These are phyloP conservation scores for Cranoglanis bouderius DNA, from an alignment of 2,113 vertebrate species.

Conservation along the genomic window DNA sequence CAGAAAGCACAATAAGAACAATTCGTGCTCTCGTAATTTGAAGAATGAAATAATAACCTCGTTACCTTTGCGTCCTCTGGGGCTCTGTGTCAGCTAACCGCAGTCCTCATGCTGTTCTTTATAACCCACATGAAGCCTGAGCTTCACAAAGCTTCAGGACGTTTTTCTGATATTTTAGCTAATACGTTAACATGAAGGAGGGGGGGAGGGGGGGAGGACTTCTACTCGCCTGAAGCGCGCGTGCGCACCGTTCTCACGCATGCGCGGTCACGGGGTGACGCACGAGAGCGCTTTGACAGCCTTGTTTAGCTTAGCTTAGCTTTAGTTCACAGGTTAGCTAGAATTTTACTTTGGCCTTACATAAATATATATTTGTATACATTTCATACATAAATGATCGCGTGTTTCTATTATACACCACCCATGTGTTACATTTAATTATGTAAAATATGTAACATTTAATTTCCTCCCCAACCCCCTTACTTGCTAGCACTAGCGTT, in stretches of 20 bases:
- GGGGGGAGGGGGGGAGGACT: too few relatives aligned
- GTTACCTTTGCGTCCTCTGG: constrained; percentile 14
- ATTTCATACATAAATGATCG: neutral
- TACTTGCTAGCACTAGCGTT: neutral
- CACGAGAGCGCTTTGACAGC: neutral
- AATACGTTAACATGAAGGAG: neutral
- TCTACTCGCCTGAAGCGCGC: neutral
- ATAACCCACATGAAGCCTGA: neutral
- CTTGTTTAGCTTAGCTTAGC: neutral
- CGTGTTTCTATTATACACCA: neutral
- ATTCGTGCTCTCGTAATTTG: neutral
- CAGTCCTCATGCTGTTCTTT: constrained; percentile 18
- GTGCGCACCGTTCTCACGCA: neutral
- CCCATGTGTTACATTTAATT: neutral
- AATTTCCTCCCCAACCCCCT: too few relatives aligned
- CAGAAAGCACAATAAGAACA: constrained; percentile 12
- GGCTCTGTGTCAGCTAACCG: constrained; percentile 42
- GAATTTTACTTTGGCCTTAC: neutral
- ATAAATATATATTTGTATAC: neutral
- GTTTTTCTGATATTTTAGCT: neutral
- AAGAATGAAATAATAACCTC: neutral
- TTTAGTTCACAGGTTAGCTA: neutral
- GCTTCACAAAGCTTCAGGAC: neutral
- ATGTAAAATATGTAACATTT: too few relatives aligned
- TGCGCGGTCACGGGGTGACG: neutral